Base-by-base conservation (phyloP, 2,888 invertebrate genomes). In the Augiades crinisus region DNA sequence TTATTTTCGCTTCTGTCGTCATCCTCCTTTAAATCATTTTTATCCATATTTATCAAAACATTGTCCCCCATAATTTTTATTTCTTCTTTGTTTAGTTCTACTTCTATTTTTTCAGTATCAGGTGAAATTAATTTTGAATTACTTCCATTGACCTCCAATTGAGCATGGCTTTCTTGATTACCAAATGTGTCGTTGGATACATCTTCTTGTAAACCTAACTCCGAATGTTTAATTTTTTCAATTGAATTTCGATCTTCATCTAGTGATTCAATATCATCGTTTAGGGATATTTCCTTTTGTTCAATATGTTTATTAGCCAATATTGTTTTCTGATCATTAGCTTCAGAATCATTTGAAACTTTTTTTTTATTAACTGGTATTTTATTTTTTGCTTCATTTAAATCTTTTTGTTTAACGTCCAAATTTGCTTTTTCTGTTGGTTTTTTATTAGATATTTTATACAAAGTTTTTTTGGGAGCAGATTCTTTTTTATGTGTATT, bases 401-500 rank as follows among this genome's bases (percentile, higher is more conserved):
- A 34, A n/a, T 17, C 33, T 7, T 34, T 27, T 10, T 19, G 41
- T 46, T 51, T 46, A 21, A 10, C 51, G 2, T 51, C 54, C 52
- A 64, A 37, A 50, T 60, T 62, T 59, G 54, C 12, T 58, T 55
- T 63, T 45, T 64, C 54, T 34, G 54, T 16, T 30, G 13, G 33
- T 38, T 64, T 70, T 58, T 70, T 84, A 41, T 76, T 75, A 8
- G 71, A 67, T 5, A 71, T 68, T 60, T 84, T 84, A 13, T 81
- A 75, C 67, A 73, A 70, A 2, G 68, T 34, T 60, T 74, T 74
- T 59, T 76, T 81, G 1, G 67, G 47, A 7, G 62, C 61, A 19
- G 64, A 60, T 56, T 78, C 80, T 51, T 64, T 68, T 65, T 78
- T 82, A 30, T 38, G 54, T 1, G 49, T 37, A 13, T 10, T 61